Percentiles rank a stretch among this genome's conserved stretches.
Evolutionary conservation across 1,140 invertebrate genomes (phyloP).

Genomic region (Octopus sinensis): DNA sequence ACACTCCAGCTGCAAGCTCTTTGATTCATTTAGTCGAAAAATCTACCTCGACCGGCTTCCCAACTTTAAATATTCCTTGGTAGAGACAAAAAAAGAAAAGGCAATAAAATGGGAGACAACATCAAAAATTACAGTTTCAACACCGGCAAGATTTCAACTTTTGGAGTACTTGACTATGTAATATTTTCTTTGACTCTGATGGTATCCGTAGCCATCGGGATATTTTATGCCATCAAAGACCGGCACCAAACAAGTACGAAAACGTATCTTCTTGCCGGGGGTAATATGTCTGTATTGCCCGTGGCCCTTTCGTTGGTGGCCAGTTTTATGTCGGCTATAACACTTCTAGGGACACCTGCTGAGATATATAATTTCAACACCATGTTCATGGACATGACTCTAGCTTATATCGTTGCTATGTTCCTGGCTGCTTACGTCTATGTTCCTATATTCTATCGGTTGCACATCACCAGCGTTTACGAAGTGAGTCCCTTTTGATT

Average conservation of each 20-base stretch:
- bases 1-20: too few relatives aligned
- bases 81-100: too few relatives aligned
- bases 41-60: too few relatives aligned
- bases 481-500: slow-evolving; percentile 65
- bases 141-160: slow-evolving; percentile 19
- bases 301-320: slow-evolving; percentile 42
- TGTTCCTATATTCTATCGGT: slow-evolving; percentile 81
- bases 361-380: slow-evolving; percentile 42
- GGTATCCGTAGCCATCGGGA: slow-evolving; percentile 65
- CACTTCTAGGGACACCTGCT: slow-evolving; percentile 68
- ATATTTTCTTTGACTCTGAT: slow-evolving; percentile 21
- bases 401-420: slow-evolving; percentile 66
- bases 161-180: slow-evolving; percentile 24
- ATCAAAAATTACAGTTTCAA: slow-evolving; percentile 12
- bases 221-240: slow-evolving; percentile 77
- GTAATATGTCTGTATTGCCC: slow-evolving; percentile 64
- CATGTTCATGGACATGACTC: slow-evolving; percentile 34
- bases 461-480: slow-evolving; percentile 81
- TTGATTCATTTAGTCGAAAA: too few relatives aligned
- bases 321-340: slow-evolving; percentile 90
- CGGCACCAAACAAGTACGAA: slow-evolving; percentile 79
- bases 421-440: slow-evolving; percentile 78
- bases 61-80: too few relatives aligned
- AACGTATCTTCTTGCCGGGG: slow-evolving; percentile 74
- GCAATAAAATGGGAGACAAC: too few relatives aligned